A percentile compares a stretch with the other conserved stretches of the same genome.
These are phyloP conservation scores for Dynastes maya DNA, from an alignment of 2,888 invertebrate species.

Conservation along the genomic window DNA sequence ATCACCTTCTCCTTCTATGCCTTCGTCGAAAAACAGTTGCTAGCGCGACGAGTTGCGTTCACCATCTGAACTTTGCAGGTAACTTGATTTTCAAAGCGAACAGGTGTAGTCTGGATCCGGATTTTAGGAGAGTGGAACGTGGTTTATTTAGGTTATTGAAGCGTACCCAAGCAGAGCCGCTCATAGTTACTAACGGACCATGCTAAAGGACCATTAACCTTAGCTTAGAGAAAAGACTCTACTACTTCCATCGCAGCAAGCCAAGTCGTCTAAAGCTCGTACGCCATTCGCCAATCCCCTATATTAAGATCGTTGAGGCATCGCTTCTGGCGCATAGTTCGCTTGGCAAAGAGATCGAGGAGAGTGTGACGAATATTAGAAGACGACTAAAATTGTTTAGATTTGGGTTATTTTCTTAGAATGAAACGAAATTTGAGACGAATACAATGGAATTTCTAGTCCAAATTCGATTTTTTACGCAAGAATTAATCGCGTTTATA, in stretches of 20 bases:
- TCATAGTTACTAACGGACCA: neutral
- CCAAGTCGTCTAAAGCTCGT: neutral
- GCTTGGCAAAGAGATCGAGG: neutral
- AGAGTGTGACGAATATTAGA: neutral
- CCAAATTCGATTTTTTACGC: no score
- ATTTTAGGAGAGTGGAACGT: constrained; percentile 13
- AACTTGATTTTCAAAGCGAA: constrained; percentile 43
- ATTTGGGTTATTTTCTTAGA: neutral
- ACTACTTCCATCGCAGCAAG: neutral
- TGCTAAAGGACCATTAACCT: constrained; percentile 43
- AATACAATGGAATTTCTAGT: no score
- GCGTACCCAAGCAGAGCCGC: constrained; percentile 29
- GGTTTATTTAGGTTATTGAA: constrained; percentile 47
- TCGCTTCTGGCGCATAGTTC: neutral
- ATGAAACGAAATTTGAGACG: no score
- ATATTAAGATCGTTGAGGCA: constrained; percentile 1
- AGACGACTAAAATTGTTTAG: neutral
- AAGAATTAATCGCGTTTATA: no score
- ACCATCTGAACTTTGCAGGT: constrained; percentile 48
- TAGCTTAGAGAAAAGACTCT: constrained; percentile 36
- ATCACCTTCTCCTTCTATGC: constrained; percentile 16
- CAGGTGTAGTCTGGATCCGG: constrained; percentile 36
- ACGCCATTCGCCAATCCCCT: constrained; percentile 35
- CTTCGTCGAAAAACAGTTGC: constrained; percentile 28
- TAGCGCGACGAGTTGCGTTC: constrained; percentile 32